Conservation (phyloP, 2,113 vertebrate species). For the Dipodomys ordii region DNA sequence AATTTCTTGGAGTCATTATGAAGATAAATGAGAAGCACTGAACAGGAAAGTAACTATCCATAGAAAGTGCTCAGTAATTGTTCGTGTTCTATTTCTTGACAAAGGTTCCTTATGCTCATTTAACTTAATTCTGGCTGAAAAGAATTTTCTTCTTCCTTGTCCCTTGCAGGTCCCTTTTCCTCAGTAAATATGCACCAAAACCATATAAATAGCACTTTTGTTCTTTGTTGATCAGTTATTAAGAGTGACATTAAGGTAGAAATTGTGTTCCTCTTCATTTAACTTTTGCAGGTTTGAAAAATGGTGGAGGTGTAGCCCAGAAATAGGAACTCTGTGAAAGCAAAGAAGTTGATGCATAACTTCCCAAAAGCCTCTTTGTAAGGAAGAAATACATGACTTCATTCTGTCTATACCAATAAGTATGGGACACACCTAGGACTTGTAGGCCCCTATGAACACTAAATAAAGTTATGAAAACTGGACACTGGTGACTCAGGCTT, state of each 20-base stretch:
- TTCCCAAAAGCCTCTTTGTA: no score
- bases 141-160: neutral
- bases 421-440: neutral
- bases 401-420: neutral
- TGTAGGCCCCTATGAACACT: neutral
- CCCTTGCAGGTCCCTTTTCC: neutral
- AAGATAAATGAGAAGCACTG: neutral
- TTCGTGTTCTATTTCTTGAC: neutral
- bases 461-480: no score
- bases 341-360: neutral
- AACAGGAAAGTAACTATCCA: slow-evolving; percentile 16
- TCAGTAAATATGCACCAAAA: slow-evolving; percentile 2
- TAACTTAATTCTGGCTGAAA: slow-evolving; percentile 8
- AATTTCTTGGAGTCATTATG: neutral
- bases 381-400: no score
- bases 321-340: neutral
- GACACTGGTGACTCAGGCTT: neutral
- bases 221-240: neutral
- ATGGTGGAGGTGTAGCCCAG: neutral
- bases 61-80: neutral
- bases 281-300: slow-evolving; percentile 24
- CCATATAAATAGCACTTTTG: neutral
- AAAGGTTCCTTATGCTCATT: slow-evolving; percentile 35
- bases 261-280: slow-evolving; percentile 3
- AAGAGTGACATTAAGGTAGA: neutral